Conservation (phyloP, 1,140 invertebrate species). For the Pinna nobilis region DNA sequence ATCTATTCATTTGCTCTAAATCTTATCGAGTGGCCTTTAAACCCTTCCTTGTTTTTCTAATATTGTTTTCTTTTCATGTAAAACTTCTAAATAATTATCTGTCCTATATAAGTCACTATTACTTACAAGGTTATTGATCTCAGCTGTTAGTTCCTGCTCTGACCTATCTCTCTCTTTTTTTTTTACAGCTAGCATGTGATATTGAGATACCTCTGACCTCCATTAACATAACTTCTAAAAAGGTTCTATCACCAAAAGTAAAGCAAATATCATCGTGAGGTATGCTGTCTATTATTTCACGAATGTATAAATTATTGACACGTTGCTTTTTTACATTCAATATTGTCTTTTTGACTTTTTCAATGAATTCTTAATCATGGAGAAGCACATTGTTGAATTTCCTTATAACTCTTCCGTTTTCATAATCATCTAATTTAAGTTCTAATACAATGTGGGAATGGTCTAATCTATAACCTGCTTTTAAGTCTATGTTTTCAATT, state of each 20-base stretch:
- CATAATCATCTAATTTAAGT: not conserved
- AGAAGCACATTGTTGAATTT: constrained; percentile 8
- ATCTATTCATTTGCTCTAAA: constrained; percentile 33
- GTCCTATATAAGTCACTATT: not conserved
- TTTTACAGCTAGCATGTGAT: not conserved
- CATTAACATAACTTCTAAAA: not conserved
- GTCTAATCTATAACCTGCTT: constrained; percentile 1
- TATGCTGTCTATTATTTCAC: not conserved
- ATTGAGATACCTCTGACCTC: not conserved
- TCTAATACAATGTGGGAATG: constrained; percentile 8
- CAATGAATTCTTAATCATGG: not conserved
- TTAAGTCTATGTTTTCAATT: not conserved
- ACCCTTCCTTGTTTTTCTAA: constrained; percentile 25
- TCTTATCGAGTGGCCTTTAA: constrained; percentile 30
- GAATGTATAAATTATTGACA: not conserved
- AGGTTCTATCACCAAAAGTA: too few relatives aligned
- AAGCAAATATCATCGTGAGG: not conserved
- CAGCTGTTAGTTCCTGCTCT: not conserved
- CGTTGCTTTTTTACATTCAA: not conserved
- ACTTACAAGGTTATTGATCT: not conserved
- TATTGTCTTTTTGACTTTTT: not conserved
- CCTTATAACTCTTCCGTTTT: not conserved
- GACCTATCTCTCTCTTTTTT: not conserved
- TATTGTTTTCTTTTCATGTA: constrained; percentile 15
- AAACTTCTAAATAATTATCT: not conserved